phyloP scores from a whole-genome alignment of 2,888 invertebrate species.

The Pandemis heparana region DNA sequence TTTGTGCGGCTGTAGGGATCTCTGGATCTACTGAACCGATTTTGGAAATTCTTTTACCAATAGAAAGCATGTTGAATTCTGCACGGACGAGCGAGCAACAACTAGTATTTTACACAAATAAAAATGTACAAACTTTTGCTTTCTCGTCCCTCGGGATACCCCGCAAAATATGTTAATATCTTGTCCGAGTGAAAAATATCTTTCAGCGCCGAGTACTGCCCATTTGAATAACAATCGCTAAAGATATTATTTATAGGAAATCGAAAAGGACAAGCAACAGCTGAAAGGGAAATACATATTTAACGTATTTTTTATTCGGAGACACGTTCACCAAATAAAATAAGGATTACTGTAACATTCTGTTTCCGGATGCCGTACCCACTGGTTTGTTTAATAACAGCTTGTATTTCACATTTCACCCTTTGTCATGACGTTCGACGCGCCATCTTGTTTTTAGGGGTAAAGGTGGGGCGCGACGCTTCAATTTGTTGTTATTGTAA shows the following conservation, averaged over 20 bases:
- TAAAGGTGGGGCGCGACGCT: background rate
- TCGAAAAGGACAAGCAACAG: conserved; percentile 22
- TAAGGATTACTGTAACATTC: background rate
- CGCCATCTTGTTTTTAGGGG: background rate
- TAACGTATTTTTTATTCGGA: conserved; percentile 14
- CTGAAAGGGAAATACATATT: conserved; percentile 22
- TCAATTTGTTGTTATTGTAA: background rate
- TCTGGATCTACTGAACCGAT: too few species aligned
- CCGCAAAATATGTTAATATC: conserved; percentile 33
- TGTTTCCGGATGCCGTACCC: background rate
- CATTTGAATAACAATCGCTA: conserved; percentile 33
- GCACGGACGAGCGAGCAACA: background rate
- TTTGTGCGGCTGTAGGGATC: too few species aligned
- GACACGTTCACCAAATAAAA: conserved; percentile 11
- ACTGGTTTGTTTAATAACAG: background rate
- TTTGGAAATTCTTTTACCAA: too few species aligned
- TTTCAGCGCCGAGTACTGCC: conserved; percentile 2
- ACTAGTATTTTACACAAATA: background rate
- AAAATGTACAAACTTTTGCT: background rate
- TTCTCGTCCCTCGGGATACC: conserved; percentile 4
- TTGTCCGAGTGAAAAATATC: conserved; percentile 27
- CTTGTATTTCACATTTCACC: background rate
- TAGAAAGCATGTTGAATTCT: too few species aligned
- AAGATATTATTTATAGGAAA: conserved; percentile 26
- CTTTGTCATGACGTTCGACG: background rate